Evolutionary conservation across 2,888 invertebrate genomes (phyloP).

Genomic region (Tridacna crocea): DNA sequence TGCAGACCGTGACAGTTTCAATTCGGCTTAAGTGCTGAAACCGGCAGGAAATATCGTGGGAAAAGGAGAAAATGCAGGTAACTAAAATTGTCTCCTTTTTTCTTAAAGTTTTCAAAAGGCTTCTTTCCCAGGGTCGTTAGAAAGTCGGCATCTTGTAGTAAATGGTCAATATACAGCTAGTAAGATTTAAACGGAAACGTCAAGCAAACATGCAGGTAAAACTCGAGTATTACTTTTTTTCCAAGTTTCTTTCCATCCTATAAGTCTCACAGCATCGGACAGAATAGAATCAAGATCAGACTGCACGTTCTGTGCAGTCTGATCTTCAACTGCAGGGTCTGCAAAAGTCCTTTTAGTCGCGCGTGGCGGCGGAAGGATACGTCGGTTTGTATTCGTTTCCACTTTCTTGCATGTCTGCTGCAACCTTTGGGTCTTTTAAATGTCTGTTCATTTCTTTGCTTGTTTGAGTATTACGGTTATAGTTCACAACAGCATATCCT

Average conservation of each 20-base stretch:
- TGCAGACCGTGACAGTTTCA: too few species aligned
- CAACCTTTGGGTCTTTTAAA: too few species aligned
- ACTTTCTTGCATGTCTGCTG: too few species aligned
- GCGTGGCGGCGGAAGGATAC: not conserved
- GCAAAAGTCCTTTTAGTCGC: not conserved
- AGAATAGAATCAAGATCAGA: not conserved
- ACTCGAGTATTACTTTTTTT: not conserved
- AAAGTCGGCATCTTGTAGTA: not conserved
- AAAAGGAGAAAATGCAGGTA: constrained; percentile 5
- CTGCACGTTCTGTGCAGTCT: not conserved
- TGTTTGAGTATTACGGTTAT: too few species aligned
- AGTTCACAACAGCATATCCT: too few species aligned
- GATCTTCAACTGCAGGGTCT: not conserved
- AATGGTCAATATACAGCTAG: not conserved
- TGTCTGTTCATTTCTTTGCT: too few species aligned
- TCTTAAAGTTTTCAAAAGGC: not conserved
- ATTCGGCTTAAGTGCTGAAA: too few species aligned
- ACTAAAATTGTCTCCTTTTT: not conserved
- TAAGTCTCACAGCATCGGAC: not conserved
- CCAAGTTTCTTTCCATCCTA: not conserved
- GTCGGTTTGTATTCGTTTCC: not conserved
- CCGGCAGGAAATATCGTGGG: not conserved
- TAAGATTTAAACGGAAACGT: too few species aligned
- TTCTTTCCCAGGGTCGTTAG: not conserved
- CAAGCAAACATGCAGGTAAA: too few species aligned